Evolutionary conservation across 2,113 vertebrate species (phyloP).

Genomic region (Aptenodytes patagonicus): DNA sequence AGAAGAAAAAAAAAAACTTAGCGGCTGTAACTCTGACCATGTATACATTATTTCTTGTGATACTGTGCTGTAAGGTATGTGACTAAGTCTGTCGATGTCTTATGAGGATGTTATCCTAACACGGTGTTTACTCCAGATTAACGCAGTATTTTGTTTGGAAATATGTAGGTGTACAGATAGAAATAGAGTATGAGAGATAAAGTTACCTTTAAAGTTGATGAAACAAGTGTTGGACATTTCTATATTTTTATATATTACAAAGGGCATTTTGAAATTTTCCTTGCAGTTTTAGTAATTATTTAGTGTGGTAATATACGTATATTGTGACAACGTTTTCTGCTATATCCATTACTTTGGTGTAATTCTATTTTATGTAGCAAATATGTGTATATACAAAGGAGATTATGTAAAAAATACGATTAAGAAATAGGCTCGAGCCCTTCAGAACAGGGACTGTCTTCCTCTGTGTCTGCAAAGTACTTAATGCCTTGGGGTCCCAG

Average conservation of each 20-base stretch:
- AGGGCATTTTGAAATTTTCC: slow-evolving; percentile 57
- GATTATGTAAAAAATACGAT: not conserved
- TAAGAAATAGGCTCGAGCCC: not conserved
- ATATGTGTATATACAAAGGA: slow-evolving; percentile 48
- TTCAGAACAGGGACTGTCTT: not conserved
- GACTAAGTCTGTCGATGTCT: not conserved
- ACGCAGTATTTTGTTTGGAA: slow-evolving; percentile 64
- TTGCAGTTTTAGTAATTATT: slow-evolving; percentile 46
- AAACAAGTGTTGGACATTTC: slow-evolving; percentile 33
- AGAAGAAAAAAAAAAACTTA: not conserved
- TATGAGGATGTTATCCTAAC: not conserved
- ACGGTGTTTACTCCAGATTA: slow-evolving; percentile 45
- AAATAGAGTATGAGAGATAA: not conserved
- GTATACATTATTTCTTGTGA: not conserved
- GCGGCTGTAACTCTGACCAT: slow-evolving; percentile 46
- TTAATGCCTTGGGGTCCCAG: not conserved
- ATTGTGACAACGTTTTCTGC: slow-evolving; percentile 23
- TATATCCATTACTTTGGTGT: slow-evolving; percentile 42
- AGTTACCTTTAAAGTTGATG: slow-evolving; percentile 1
- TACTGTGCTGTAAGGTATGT: not conserved
- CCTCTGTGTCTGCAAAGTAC: slow-evolving; percentile 19
- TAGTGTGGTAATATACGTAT: slow-evolving; percentile 39
- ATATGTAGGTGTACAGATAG: not conserved
- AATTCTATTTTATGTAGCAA: slow-evolving; percentile 62
- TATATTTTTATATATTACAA: slow-evolving; percentile 61